Evolutionary conservation across 2,113 vertebrate species (phyloP).

Genomic region (Poeciliopsis turrubarensis): DNA sequence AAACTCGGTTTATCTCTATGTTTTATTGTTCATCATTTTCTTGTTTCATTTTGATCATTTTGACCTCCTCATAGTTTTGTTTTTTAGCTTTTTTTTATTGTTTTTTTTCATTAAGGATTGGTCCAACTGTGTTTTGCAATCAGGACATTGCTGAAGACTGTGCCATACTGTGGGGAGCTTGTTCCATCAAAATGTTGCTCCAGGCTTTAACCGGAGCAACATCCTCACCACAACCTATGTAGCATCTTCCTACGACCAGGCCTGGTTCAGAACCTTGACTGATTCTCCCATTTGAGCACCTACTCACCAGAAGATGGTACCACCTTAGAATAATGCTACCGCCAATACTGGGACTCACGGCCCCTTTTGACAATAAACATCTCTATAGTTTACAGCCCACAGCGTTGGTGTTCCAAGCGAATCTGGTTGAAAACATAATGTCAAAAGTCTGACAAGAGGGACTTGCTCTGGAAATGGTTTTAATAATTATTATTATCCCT

Average conservation of each 20-base stretch:
- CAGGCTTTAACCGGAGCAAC: not conserved
- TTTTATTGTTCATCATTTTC: not conserved
- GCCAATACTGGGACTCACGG: too few species aligned
- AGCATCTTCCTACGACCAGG: not conserved
- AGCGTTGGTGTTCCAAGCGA: too few species aligned
- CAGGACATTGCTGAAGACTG: not conserved
- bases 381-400: too few species aligned
- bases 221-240: not conserved
- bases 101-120: not conserved
- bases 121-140: not conserved
- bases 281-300: not conserved
- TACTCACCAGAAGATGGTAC: not conserved
- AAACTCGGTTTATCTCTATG: not conserved
- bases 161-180: not conserved
- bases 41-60: not conserved
- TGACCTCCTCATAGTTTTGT: not conserved
- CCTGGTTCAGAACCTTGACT: not conserved
- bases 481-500: not conserved
- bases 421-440: too few species aligned
- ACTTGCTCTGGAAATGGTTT: too few species aligned
- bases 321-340: not conserved
- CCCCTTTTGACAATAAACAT: too few species aligned
- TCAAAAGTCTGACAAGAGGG: too few species aligned
- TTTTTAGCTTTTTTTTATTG: not conserved
- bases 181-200: not conserved